These are phyloP conservation scores for Madoqua kirkii DNA, from an alignment of 2,113 vertebrate genomes.

Conservation along the genomic window DNA sequence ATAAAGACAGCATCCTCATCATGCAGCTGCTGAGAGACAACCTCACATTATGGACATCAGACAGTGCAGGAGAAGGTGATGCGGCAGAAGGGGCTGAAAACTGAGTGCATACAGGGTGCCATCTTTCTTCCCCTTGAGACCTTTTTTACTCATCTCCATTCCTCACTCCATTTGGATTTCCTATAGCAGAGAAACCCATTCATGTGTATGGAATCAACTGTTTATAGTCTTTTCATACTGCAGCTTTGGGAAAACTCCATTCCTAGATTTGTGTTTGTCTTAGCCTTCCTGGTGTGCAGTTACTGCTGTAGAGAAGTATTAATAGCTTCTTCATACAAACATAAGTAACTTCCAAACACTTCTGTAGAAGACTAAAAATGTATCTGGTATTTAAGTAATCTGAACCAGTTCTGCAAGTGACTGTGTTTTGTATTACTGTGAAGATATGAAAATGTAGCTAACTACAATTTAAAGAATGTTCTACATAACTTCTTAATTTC, in stretches of 20 bases:
- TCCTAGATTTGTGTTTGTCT: conserved; percentile 89
- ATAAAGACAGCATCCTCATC: conserved; percentile 99
- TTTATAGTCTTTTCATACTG: conserved; percentile 88
- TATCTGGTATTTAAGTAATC: conserved; percentile 84
- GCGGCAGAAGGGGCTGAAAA: conserved; percentile 88
- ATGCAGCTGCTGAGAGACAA: conserved; percentile 99
- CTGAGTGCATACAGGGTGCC: conserved; percentile 78
- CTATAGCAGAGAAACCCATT: conserved; percentile 89
- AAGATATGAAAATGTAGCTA: conserved; percentile 79
- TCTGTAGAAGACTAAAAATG: conserved; percentile 81
- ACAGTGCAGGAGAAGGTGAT: conserved; percentile 91
- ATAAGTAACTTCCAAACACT: conserved; percentile 85
- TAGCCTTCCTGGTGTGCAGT: conserved; percentile 92
- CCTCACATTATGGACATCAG: conserved; percentile 80
- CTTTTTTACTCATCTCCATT: conserved; percentile 98
- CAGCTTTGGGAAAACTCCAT: conserved; percentile 91
- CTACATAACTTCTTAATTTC: conserved; percentile 73
- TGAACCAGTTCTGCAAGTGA: conserved; percentile 82
- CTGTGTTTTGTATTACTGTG: conserved; percentile 84
- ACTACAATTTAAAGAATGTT: conserved; percentile 79
- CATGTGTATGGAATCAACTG: conserved; percentile 85
- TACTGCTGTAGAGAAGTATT: conserved; percentile 94
- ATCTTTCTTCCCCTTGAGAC: conserved; percentile 82
- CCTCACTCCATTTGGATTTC: conserved; percentile 92
- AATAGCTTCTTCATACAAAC: conserved; percentile 90